phyloP scores from a whole-genome alignment of 2,888 invertebrate species.

The Tetranychus piercei region DNA sequence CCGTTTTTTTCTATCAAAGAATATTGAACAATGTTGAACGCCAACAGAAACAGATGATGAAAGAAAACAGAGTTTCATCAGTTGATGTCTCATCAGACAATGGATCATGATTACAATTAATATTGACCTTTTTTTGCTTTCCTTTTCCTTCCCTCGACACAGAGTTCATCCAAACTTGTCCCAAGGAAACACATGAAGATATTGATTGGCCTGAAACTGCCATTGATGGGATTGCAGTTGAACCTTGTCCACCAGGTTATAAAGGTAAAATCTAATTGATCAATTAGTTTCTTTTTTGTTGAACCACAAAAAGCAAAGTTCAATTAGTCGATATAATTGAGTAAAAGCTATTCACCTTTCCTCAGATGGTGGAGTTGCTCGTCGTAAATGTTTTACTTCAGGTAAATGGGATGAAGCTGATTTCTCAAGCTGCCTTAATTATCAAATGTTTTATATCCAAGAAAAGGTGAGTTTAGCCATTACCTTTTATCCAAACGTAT shows the following conservation, averaged over 20 bases:
- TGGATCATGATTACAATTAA: not conserved
- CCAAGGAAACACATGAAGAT: slow-evolving; percentile 39
- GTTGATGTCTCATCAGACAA: not conserved
- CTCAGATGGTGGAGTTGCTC: slow-evolving; percentile 10
- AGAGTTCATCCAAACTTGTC: slow-evolving; percentile 34
- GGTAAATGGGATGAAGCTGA: slow-evolving; percentile 27
- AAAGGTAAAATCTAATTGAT: slow-evolving; percentile 26
- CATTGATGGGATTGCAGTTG: slow-evolving; percentile 49
- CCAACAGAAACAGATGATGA: not conserved
- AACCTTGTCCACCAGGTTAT: slow-evolving; percentile 44
- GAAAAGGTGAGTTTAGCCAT: slow-evolving; percentile 21
- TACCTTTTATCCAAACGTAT: not conserved
- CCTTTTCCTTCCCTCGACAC: not conserved
- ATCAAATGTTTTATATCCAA: slow-evolving; percentile 20
- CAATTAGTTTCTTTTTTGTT: not conserved
- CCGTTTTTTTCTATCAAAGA: not conserved
- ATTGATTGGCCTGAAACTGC: slow-evolving; percentile 49
- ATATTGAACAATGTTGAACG: not conserved
- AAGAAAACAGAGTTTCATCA: not conserved
- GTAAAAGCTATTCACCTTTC: no score
- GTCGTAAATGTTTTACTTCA: slow-evolving; percentile 21
- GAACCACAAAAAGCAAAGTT: not conserved
- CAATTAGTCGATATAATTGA: not conserved
- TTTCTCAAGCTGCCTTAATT: slow-evolving; percentile 26
- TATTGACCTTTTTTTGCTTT: not conserved